phyloP scores from a whole-genome alignment of 2,797 vertebrate genomes.

The Anguilla anguilla region DNA sequence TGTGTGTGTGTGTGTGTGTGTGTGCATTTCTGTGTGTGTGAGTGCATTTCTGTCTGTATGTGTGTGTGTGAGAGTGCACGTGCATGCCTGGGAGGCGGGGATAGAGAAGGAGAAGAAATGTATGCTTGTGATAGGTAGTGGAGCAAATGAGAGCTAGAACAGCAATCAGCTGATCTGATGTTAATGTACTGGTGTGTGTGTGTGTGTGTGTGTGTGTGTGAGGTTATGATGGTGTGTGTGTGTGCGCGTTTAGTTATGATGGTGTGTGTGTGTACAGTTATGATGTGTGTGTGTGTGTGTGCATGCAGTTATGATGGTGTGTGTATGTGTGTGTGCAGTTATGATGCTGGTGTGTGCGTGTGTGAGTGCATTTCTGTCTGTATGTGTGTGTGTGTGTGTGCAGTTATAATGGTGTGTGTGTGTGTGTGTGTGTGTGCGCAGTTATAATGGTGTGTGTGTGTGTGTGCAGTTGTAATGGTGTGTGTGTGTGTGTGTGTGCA shows the following conservation, averaged over 20 bases:
- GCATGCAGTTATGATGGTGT: constrained; percentile 15
- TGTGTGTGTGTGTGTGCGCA: no score
- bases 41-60: no score
- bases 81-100: neutral
- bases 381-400: no score
- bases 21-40: neutral
- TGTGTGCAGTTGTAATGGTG: no score
- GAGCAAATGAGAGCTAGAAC: constrained; percentile 61
- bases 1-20: constrained; percentile 27
- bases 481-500: no score
- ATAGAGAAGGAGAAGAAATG: constrained; percentile 68
- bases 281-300: no score
- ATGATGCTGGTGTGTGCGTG: constrained; percentile 47
- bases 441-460: no score
- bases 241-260: neutral
- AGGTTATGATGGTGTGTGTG: neutral
- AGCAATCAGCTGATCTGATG: constrained; percentile 80
- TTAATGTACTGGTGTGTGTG: constrained; percentile 71
- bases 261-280: no score
- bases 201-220: constrained; percentile 9
- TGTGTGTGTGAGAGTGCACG: constrained; percentile 17
- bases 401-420: no score
- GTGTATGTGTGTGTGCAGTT: constrained; percentile 7
- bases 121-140: constrained; percentile 74
- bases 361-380: no score